Percentiles rank a stretch among this genome's conserved stretches.
phyloP scores from a whole-genome alignment of 2,797 vertebrate species.

The Alectoris magna region DNA sequence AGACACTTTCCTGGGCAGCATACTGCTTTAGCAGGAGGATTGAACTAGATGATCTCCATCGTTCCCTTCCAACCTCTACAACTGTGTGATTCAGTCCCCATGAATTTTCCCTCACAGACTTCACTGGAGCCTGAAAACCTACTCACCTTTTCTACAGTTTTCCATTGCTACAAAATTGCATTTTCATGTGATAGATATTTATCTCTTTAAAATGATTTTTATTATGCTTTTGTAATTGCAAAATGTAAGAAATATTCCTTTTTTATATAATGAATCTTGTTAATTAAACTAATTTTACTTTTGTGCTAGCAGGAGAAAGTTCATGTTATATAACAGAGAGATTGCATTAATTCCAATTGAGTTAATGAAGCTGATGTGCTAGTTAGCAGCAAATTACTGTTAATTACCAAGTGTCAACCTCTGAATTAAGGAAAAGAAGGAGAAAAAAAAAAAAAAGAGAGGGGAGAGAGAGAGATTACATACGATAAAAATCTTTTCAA shows the following conservation, averaged over 20 bases:
- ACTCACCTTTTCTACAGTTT: not conserved
- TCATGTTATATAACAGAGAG: not conserved
- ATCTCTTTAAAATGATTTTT: not conserved
- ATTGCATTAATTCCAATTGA: not conserved
- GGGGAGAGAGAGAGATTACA: not conserved
- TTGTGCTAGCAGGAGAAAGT: not conserved
- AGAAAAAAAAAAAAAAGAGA: not conserved
- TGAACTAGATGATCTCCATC: too few relatives aligned
- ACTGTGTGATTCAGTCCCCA: not conserved
- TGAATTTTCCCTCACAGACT: not conserved
- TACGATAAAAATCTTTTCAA: not conserved
- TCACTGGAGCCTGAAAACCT: not conserved
- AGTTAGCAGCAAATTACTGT: not conserved
- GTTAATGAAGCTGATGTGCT: not conserved
- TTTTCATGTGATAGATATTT: not conserved
- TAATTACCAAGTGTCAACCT: not conserved
- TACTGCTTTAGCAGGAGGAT: too few relatives aligned
- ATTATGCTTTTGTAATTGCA: not conserved
- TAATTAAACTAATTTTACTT: conserved; percentile 1
- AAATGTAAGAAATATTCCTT: not conserved
- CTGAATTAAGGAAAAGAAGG: not conserved
- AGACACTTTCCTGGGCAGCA: too few relatives aligned
- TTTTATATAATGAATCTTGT: not conserved
- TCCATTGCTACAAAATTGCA: not conserved
- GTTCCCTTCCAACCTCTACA: not conserved